Percentiles rank a stretch among this genome's conserved stretches.
Evolutionary conservation across 2,797 vertebrate species (phyloP).

Genomic region (Brachymystax lenok): DNA sequence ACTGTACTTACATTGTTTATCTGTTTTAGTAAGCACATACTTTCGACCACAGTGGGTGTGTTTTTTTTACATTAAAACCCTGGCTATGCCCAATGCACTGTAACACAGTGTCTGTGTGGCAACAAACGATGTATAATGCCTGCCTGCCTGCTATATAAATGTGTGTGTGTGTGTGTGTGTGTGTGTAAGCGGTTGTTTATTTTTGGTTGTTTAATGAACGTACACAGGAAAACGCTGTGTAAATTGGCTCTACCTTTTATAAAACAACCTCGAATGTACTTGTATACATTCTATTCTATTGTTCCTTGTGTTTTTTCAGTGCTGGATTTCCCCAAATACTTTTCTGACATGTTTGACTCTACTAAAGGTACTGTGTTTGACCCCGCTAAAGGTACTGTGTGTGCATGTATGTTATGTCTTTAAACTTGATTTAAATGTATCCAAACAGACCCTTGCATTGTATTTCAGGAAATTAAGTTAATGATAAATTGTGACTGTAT

Average conservation of each 20-base stretch:
- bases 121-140: background rate
- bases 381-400: constrained; percentile 74
- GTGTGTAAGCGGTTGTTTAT: background rate
- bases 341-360: constrained; percentile 85
- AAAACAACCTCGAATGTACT: background rate
- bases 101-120: constrained; percentile 11
- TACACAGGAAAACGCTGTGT: background rate
- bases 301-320: constrained; percentile 70
- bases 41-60: background rate
- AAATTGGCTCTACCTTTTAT: background rate
- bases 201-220: background rate
- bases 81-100: background rate
- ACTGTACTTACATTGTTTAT: background rate
- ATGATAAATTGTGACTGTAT: too few relatives aligned
- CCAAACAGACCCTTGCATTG: background rate
- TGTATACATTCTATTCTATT: background rate
- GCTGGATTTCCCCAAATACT: constrained; percentile 84
- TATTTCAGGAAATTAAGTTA: background rate
- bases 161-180: background rate
- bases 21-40: background rate
- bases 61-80: background rate
- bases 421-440: background rate
- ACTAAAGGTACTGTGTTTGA: constrained; percentile 78
- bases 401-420: background rate
- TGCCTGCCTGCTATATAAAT: background rate